Evolutionary conservation across 2,797 vertebrate species (phyloP).

Genomic region (Poecilia wingei): DNA sequence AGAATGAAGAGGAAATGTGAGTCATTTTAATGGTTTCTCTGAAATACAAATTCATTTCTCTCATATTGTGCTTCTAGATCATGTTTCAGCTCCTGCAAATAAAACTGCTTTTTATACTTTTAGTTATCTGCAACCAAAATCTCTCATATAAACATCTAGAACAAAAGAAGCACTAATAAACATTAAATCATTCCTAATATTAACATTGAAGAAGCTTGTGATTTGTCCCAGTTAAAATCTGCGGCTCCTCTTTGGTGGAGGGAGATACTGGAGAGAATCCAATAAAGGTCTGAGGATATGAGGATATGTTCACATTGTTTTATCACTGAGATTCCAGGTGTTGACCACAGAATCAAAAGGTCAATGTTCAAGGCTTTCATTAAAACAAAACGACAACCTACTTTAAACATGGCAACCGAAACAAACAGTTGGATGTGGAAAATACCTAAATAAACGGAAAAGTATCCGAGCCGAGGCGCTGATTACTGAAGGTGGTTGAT

Average conservation of each 20-base stretch:
- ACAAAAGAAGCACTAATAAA: neutral
- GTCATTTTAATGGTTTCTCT: neutral
- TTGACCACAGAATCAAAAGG: neutral
- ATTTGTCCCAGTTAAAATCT: neutral
- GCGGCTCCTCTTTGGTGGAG: neutral
- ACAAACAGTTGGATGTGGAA: neutral
- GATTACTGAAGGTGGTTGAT: neutral
- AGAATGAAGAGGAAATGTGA: neutral
- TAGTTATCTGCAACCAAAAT: constrained; percentile 28
- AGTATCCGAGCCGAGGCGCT: neutral
- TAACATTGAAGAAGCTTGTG: neutral
- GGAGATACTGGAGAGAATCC: neutral
- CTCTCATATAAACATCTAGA: constrained; percentile 11
- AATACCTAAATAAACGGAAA: neutral
- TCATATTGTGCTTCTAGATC: constrained; percentile 7
- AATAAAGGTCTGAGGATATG: neutral
- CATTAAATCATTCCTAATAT: constrained; percentile 2
- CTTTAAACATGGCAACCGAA: neutral
- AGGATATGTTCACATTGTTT: neutral
- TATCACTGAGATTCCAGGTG: neutral
- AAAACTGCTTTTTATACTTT: constrained; percentile 15
- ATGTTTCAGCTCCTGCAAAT: neutral
- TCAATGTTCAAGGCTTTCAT: neutral
- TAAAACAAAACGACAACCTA: neutral
- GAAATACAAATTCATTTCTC: neutral